phyloP scores from a whole-genome alignment of 2,113 vertebrate genomes.

The Delphinus delphis region DNA sequence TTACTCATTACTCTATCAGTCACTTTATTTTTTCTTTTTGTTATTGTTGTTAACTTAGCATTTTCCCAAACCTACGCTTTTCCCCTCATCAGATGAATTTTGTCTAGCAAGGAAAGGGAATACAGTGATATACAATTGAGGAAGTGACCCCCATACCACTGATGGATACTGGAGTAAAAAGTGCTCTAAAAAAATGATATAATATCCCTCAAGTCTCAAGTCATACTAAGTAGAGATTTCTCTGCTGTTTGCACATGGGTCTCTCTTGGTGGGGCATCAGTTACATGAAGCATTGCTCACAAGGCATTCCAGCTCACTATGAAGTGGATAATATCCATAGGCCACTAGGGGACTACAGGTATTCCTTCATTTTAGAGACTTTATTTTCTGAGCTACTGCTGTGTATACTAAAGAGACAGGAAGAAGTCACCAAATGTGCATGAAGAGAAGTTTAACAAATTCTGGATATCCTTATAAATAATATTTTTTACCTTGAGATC shows the following conservation, averaged over 20 bases:
- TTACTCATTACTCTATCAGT: neutral
- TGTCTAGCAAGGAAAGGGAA: neutral
- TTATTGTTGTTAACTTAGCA: neutral
- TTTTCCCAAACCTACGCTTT: neutral
- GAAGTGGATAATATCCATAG: neutral
- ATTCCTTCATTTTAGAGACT: neutral
- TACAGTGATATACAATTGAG: neutral
- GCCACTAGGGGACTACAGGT: neutral
- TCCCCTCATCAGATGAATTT: neutral
- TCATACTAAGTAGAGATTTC: neutral
- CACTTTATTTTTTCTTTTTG: neutral
- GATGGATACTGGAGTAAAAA: neutral
- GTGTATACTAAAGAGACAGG: neutral
- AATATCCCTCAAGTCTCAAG: neutral
- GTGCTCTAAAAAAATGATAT: neutral
- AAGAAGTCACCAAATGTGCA: neutral
- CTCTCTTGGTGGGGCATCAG: neutral
- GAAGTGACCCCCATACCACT: neutral
- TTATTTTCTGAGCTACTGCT: neutral
- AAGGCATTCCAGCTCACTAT: neutral
- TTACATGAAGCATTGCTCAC: neutral
- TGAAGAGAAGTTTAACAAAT: neutral
- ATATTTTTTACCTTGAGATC: neutral
- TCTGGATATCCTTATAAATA: neutral
- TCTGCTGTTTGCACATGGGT: neutral